Evolutionary conservation across 2,888 invertebrate genomes (phyloP), one percentile per base, ranked within the genome.

Genomic region (Hydraecia micacea): DNA sequence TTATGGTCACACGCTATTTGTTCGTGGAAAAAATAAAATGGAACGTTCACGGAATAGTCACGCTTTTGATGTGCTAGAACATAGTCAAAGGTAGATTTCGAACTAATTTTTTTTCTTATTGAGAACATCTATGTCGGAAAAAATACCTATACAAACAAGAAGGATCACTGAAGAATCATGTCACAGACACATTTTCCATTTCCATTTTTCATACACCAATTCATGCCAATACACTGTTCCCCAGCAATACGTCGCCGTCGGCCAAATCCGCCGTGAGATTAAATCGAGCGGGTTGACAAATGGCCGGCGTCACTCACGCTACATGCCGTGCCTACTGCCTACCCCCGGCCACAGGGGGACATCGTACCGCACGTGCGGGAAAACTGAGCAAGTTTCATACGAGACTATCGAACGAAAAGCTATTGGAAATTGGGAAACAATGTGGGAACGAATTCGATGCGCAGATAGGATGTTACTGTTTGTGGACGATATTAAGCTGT

Each of bases 281-380:
- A 86, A 87, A 86, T 90, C 90, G 90, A 90, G 87, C 87, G 88
- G 88, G 84, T 89, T 89, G 88, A 89, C 87, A 89, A 90, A 89
- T 88, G 85, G 89, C 77, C 81, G 82, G 73, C 76, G 76, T 73
- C 49, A 65, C 75, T 84, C 92, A 92, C 92, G 92, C 92, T 73
- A 92, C 76, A 82, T 90, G 86, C 82, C 87, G 89, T 90, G 89
- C 81, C 79, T 69, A 55, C 80, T 89, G 88, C 83, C 80, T 63
- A 60, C 80, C 77, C 83, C 82, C 74, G 46, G 46, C 73, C 15
- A 25, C 58, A 8, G 71, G 81, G 73, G 79, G 73, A 75, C 76
- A 39, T 58, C 68, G 83, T 62, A 67, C 75, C 80, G 32, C 52
- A 63, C 69, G 36, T 49, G 58, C 66, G 73, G 66, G 73, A 71